Evolutionary conservation across 2,113 vertebrate genomes (phyloP).

Genomic region (Balaenoptera acutorostrata): DNA sequence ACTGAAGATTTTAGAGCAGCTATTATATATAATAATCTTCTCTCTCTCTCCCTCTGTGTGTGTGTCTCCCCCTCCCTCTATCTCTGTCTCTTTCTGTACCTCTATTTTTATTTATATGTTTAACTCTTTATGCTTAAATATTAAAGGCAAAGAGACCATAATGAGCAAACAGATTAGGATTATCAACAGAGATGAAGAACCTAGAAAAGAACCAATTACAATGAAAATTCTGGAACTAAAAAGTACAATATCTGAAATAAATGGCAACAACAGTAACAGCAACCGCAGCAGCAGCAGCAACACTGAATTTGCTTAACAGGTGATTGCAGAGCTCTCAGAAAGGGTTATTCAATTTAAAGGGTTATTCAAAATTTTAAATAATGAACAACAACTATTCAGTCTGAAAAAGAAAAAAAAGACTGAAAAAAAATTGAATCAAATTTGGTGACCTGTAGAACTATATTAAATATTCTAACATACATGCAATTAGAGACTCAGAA

Average conservation of each 20-base stretch:
- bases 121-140: neutral
- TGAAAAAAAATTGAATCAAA: neutral
- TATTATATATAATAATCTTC: neutral
- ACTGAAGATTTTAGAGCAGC: neutral
- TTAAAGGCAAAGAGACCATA: neutral
- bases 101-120: neutral
- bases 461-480: neutral
- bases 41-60: neutral
- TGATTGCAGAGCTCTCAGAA: neutral
- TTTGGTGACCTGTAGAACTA: neutral
- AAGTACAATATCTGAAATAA: neutral
- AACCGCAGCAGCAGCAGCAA: neutral
- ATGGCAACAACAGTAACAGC: neutral
- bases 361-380: no score
- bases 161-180: neutral
- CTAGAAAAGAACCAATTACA: neutral
- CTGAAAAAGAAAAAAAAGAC: neutral
- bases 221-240: neutral
- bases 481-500: neutral
- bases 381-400: neutral
- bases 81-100: neutral
- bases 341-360: neutral
- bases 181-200: neutral
- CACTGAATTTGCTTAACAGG: neutral
- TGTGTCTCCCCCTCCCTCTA: neutral